These are phyloP conservation scores for Cyclura pinguis DNA, from an alignment of 2,797 vertebrate genomes.

Conservation along the genomic window DNA sequence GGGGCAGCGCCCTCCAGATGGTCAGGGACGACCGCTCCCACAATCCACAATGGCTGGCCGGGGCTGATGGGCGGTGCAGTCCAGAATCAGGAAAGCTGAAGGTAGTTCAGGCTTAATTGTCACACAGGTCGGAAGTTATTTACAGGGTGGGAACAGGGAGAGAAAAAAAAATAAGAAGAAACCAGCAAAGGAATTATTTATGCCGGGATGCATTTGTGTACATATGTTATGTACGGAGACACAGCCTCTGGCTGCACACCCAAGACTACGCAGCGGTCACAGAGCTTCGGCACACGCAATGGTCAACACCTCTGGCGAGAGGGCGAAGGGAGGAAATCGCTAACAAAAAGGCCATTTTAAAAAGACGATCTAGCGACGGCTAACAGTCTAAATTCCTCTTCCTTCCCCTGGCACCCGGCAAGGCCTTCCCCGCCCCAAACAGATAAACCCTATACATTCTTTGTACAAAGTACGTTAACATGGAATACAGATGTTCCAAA, in stretches of 20 bases:
- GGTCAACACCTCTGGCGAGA: background rate
- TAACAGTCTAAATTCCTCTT: background rate
- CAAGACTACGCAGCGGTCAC: slow-evolving; percentile 6
- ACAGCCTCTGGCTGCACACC: background rate
- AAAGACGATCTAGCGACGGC: background rate
- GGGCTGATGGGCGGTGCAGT: too few species aligned
- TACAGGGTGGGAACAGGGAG: background rate
- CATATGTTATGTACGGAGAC: background rate
- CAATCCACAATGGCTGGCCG: background rate
- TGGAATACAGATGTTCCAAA: background rate
- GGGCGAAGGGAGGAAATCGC: too few species aligned
- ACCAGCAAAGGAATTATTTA: background rate
- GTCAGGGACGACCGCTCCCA: background rate
- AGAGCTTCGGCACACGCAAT: slow-evolving; percentile 18
- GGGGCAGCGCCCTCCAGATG: background rate
- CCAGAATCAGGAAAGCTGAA: too few species aligned
- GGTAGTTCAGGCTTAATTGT: background rate
- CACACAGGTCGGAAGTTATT: background rate
- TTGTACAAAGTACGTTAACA: background rate
- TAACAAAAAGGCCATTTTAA: background rate
- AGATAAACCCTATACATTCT: slow-evolving; percentile 25
- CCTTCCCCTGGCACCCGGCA: too few species aligned
- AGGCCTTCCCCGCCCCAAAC: background rate
- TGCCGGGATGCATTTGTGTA: background rate
- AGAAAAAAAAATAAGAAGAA: background rate